Base-by-base conservation (phyloP, 2,888 invertebrate species). In the Trichacis sp. region DNA sequence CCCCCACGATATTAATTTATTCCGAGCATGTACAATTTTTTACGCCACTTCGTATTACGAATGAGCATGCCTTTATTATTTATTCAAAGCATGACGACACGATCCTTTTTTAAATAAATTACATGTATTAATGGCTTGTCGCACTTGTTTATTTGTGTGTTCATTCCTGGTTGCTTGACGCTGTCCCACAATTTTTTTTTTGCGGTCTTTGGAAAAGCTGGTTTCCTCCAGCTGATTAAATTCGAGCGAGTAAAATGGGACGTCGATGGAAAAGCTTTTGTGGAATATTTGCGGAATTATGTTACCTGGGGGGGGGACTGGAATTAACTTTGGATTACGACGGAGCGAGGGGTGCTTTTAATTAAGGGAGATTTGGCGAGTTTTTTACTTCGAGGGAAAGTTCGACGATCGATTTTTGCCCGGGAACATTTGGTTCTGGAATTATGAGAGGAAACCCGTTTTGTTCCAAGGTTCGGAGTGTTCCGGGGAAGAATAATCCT, bases 61-160 rank as follows among this genome's bases (percentile, higher is more conserved):
- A n/a, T 78, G 74, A 80, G 80, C 80, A 80, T 80, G 78, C 72
- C 74, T 71, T 69, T 77, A 75, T 77, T 81, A 82, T 81, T 83
- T 80, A 83, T 82, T 78, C 72, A 73, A 81, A 77, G 82, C 82
- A 82, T 82, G 82, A 78, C 48, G 29, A 62, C 60, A 71, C 66
- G 69, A 65, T 74, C 75, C 75, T 73, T 78, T 54, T 70, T 24
- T 24, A 3, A 83, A 83, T 83, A 83, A 84, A 84, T 79, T 77
- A 80, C 78, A 79, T 74, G 69, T 73, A 79, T 80, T 81, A 80
- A 82, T 81, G 74, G 81, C 81, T 77, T 81, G 78, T 79, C 66
- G 79, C 80, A 82, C 81, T 73, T 78, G n/a, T 81, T 79, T 77
- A 76, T 79, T 82, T 77, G 73, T 78, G 24, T 24, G 24, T 24